These are phyloP conservation scores for Athene noctua DNA, from an alignment of 2,113 vertebrate genomes.

Conservation along the genomic window DNA sequence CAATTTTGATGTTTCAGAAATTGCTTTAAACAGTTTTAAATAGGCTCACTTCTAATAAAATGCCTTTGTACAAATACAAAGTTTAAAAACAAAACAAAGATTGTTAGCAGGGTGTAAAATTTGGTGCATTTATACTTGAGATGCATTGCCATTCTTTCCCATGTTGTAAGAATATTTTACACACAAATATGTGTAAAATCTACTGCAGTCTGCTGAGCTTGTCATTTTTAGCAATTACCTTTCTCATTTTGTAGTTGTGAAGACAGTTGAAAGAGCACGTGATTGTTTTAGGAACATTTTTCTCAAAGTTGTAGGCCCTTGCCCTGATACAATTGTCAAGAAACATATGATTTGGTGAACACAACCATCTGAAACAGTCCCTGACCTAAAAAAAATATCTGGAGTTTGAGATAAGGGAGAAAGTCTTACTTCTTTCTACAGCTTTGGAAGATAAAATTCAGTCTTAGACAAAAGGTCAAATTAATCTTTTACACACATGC, in stretches of 20 bases:
- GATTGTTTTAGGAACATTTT: background rate
- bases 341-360: background rate
- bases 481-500: background rate
- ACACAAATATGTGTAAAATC: background rate
- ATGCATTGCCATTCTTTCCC: background rate
- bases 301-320: background rate
- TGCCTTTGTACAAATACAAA: background rate
- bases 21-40: background rate
- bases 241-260: background rate
- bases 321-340: rapidly evolving
- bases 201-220: background rate
- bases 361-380: background rate
- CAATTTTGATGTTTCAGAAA: background rate
- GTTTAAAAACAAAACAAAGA: background rate
- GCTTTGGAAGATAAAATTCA: slow-evolving; percentile 30
- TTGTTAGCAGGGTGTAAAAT: background rate
- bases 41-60: background rate
- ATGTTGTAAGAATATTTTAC: background rate
- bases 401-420: slow-evolving; percentile 6
- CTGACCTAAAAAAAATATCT: background rate
- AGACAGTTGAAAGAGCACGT: background rate
- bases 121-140: background rate
- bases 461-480: slow-evolving; percentile 1
- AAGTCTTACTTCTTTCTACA: background rate
- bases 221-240: background rate